Evolutionary conservation across 2,113 vertebrate genomes (phyloP).

Genomic region (Gavia stellata): DNA sequence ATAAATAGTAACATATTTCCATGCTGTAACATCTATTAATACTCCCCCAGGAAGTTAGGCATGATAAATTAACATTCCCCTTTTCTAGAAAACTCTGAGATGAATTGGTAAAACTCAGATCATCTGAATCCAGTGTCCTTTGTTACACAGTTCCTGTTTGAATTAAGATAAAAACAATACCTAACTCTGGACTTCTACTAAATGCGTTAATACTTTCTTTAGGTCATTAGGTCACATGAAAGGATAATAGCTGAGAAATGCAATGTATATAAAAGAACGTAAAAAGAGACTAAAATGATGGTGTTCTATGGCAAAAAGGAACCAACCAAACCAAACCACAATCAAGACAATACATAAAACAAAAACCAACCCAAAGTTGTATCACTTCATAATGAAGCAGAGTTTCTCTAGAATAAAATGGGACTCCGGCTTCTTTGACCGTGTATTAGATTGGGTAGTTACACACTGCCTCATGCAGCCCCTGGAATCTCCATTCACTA

Average conservation of each 20-base stretch:
- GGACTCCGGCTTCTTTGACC: background rate
- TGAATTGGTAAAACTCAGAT: background rate
- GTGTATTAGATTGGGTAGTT: background rate
- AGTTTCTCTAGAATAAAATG: background rate
- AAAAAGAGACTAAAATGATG: background rate
- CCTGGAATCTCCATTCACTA: background rate
- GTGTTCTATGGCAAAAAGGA: background rate
- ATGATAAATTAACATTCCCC: background rate
- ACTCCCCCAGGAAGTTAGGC: background rate
- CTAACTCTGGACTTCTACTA: background rate
- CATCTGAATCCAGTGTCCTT: background rate
- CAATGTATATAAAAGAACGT: background rate
- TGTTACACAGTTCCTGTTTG: background rate
- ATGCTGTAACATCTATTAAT: background rate
- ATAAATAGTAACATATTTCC: background rate
- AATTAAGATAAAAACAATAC: background rate
- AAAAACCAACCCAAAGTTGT: accelerated
- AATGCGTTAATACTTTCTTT: background rate
- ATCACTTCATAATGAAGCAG: background rate
- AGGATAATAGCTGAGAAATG: background rate
- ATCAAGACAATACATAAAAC: background rate
- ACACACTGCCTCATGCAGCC: background rate
- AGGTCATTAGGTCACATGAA: background rate
- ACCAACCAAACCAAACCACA: background rate
- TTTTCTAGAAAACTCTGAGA: background rate